phyloP scores from a whole-genome alignment of 1,140 invertebrate genomes.

The Ostrea edulis region DNA sequence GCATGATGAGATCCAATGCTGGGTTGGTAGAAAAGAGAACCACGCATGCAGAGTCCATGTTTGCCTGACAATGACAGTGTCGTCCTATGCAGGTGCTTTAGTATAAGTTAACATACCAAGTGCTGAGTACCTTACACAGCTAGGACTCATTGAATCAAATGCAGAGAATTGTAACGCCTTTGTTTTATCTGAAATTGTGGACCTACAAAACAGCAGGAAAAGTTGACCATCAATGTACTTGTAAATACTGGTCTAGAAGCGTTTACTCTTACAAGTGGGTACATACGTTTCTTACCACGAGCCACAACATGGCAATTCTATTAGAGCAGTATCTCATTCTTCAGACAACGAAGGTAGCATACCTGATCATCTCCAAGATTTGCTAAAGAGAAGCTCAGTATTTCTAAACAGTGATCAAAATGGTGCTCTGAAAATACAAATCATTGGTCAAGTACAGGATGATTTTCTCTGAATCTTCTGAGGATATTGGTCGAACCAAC shows the following conservation, averaged over 20 bases:
- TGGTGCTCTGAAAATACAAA: too few species aligned
- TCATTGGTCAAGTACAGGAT: too few species aligned
- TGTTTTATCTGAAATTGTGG: not conserved
- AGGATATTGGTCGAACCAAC: too few species aligned
- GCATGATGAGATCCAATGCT: constrained; percentile 39
- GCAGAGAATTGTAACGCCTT: not conserved
- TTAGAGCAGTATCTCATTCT: too few species aligned
- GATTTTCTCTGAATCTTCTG: too few species aligned
- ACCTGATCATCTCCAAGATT: too few species aligned
- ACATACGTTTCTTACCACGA: too few species aligned
- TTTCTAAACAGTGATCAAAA: too few species aligned
- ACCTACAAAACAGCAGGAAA: not conserved
- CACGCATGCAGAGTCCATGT: not conserved
- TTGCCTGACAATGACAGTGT: not conserved
- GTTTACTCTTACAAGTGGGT: too few species aligned
- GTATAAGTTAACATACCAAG: not conserved
- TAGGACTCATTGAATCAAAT: not conserved
- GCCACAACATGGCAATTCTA: too few species aligned
- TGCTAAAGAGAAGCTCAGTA: too few species aligned
- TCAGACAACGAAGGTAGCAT: too few species aligned
- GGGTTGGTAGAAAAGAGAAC: not conserved
- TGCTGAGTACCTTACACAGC: not conserved
- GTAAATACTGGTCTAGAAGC: not conserved
- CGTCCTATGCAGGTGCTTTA: not conserved
- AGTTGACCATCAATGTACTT: not conserved